Conservation (phyloP, 2,797 vertebrate species). For the Forpus xanthops region DNA sequence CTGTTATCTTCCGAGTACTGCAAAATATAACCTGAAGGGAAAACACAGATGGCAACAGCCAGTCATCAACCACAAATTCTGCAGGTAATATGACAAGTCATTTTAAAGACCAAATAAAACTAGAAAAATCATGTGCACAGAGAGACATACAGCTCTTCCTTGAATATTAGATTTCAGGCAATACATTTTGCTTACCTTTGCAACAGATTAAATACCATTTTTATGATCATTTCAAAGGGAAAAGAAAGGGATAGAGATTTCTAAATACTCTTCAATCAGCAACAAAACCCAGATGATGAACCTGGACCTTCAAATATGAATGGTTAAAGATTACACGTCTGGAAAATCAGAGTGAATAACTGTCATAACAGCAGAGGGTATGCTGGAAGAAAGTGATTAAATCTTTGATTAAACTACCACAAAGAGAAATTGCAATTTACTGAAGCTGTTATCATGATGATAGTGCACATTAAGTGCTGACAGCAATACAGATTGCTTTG, state of each 20-base stretch:
- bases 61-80: background rate
- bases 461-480: background rate
- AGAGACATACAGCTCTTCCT: background rate
- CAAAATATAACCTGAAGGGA: constrained; percentile 89
- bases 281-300: constrained; percentile 19
- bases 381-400: background rate
- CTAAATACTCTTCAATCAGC: background rate
- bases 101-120: too few relatives aligned
- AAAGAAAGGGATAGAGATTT: background rate
- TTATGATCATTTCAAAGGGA: background rate
- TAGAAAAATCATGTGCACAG: too few relatives aligned
- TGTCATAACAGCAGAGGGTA: background rate
- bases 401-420: constrained; percentile 12
- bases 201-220: background rate
- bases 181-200: background rate
- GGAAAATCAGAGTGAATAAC: background rate
- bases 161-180: background rate
- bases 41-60: background rate
- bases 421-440: constrained; percentile 29
- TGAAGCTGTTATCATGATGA: background rate
- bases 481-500: background rate
- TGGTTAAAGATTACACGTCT: background rate
- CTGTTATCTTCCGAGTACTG: constrained; percentile 99
- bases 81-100: too few relatives aligned
- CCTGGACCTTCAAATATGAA: background rate